Evolutionary conservation across 2,113 vertebrate species (phyloP).

Genomic region (Monarcha castaneiventris): DNA sequence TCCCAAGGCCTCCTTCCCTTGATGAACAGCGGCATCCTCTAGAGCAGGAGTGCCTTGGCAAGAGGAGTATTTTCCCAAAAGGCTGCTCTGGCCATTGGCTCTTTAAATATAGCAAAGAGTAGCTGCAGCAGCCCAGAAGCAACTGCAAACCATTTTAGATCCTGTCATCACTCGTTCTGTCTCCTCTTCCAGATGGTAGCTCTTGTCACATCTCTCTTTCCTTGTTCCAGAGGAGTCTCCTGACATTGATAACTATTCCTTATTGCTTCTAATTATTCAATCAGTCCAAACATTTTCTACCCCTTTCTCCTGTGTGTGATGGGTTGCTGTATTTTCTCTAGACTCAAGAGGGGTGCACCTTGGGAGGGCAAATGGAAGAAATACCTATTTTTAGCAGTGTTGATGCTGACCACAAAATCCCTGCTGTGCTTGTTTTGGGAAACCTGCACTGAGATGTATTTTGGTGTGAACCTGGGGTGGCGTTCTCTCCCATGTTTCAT

Average conservation of each 20-base stretch:
- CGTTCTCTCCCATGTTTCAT: background rate
- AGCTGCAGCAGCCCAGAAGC: conserved; percentile 30
- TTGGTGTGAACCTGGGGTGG: background rate
- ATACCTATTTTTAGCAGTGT: background rate
- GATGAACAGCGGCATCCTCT: background rate
- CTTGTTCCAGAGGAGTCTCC: background rate
- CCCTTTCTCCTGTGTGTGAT: background rate
- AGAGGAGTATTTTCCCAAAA: background rate
- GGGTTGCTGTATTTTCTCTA: background rate
- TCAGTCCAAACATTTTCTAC: background rate
- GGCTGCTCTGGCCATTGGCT: background rate
- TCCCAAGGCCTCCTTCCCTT: background rate
- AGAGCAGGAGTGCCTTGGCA: rapidly evolving
- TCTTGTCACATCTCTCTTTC: background rate
- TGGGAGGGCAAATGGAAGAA: background rate
- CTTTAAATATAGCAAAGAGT: conserved; percentile 28
- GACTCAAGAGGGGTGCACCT: background rate
- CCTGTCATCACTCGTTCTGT: conserved; percentile 22
- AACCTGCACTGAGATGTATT: background rate
- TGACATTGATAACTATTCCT: background rate
- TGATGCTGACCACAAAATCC: background rate
- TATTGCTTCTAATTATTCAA: background rate
- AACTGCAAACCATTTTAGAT: conserved; percentile 45
- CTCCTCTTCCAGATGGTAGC: conserved; percentile 34
- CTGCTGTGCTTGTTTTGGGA: background rate